Conservation (phyloP, 2,113 vertebrate species). For the Mastomys natalensis region DNA sequence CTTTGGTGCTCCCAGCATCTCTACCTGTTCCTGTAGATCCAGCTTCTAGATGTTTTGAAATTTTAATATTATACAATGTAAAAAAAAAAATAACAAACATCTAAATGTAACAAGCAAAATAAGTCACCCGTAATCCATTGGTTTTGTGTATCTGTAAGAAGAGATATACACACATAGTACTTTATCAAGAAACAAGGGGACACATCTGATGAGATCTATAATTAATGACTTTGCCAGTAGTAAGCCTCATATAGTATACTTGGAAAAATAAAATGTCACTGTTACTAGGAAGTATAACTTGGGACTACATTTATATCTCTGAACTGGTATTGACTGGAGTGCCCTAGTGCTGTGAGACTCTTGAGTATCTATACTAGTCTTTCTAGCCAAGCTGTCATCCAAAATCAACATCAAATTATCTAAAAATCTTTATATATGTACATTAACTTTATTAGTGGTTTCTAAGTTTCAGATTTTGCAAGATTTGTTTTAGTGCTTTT, state of each 20-base stretch:
- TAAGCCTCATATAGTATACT: not conserved
- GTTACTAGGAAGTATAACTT: not conserved
- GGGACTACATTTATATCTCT: too few species aligned
- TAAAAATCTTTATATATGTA: not conserved
- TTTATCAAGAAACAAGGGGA: not conserved
- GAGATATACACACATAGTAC: not conserved
- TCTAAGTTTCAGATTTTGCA: constrained; percentile 35
- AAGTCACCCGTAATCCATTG: not conserved
- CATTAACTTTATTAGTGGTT: not conserved
- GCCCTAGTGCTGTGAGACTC: not conserved
- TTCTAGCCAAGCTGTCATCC: not conserved
- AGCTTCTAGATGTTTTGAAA: not conserved
- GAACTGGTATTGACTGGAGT: not conserved
- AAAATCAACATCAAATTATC: not conserved
- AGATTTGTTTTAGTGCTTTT: constrained; percentile 39
- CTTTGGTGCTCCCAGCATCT: not conserved
- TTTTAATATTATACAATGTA: not conserved
- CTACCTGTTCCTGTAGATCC: not conserved
- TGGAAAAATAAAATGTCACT: not conserved
- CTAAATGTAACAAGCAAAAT: not conserved
- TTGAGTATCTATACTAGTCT: not conserved
- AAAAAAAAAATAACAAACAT: not conserved
- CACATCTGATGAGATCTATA: not conserved
- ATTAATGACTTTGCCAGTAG: not conserved
- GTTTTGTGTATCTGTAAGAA: not conserved